These are phyloP conservation scores for Eospalax fontanierii DNA, from an alignment of 2,797 vertebrate species.

Conservation along the genomic window DNA sequence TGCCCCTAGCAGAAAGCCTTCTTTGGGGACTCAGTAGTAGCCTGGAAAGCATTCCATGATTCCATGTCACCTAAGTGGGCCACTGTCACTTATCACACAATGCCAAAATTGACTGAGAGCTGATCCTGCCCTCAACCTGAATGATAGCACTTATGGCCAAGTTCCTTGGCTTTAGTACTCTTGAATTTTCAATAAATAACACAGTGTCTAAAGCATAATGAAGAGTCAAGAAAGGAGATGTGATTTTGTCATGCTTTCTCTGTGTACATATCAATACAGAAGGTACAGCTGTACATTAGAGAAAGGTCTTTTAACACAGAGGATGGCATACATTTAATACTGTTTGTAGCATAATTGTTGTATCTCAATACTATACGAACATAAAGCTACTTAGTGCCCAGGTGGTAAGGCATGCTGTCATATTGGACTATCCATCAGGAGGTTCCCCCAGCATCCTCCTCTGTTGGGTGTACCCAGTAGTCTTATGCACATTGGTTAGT, in stretches of 20 bases:
- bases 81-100: neutral
- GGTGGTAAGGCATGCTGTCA: neutral
- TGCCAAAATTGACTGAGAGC: neutral
- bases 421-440: neutral
- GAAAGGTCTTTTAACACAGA: neutral
- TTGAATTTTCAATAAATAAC: neutral
- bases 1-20: neutral
- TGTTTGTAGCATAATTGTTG: neutral
- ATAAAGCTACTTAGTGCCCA: neutral
- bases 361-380: neutral
- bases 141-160: neutral
- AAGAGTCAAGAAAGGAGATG: neutral
- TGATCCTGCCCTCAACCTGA: neutral
- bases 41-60: neutral
- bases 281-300: neutral
- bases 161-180: neutral
- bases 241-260: neutral
- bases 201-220: neutral
- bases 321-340: neutral
- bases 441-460: neutral
- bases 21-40: neutral
- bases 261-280: neutral
- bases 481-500: neutral
- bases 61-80: too few species aligned
- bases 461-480: neutral